phyloP scores from a whole-genome alignment of 2,113 vertebrate genomes.

The Caranx melampygus region DNA sequence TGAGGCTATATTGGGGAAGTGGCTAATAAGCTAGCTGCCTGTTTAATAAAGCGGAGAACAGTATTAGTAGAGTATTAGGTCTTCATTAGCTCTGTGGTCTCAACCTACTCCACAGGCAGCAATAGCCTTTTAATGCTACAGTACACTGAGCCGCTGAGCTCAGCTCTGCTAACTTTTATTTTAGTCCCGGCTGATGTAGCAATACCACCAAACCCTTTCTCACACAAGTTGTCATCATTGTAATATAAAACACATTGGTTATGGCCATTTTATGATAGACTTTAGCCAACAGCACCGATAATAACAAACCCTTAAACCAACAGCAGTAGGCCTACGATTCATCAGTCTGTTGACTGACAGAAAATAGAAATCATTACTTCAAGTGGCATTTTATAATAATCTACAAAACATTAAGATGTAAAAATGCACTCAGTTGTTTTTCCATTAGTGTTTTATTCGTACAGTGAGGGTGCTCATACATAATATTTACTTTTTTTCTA shows the following conservation, averaged over 20 bases:
- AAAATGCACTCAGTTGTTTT: constrained; percentile 25
- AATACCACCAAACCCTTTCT: neutral
- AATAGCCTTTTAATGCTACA: neutral
- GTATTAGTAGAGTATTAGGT: too few relatives aligned
- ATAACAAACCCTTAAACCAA: too few relatives aligned
- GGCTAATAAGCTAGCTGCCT: neutral
- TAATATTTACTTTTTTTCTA: constrained; percentile 78
- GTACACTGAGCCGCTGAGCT: neutral
- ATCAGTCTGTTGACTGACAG: too few relatives aligned
- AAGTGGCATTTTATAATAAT: neutral
- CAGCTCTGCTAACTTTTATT: neutral
- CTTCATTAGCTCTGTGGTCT: neutral
- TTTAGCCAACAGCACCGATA: too few relatives aligned
- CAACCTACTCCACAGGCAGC: neutral
- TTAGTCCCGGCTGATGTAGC: neutral
- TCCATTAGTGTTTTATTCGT: constrained; percentile 77
- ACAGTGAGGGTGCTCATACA: constrained; percentile 78
- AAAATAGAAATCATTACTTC: too few relatives aligned
- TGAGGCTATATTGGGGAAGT: neutral
- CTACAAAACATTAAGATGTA: neutral
- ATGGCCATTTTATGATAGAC: neutral
- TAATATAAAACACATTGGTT: neutral
- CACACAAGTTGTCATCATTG: neutral
- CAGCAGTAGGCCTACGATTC: too few relatives aligned
- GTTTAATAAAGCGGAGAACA: neutral